These are phyloP conservation scores for Drosophila malerkotliana DNA, from an alignment of 1,140 invertebrate genomes.

Conservation along the genomic window DNA sequence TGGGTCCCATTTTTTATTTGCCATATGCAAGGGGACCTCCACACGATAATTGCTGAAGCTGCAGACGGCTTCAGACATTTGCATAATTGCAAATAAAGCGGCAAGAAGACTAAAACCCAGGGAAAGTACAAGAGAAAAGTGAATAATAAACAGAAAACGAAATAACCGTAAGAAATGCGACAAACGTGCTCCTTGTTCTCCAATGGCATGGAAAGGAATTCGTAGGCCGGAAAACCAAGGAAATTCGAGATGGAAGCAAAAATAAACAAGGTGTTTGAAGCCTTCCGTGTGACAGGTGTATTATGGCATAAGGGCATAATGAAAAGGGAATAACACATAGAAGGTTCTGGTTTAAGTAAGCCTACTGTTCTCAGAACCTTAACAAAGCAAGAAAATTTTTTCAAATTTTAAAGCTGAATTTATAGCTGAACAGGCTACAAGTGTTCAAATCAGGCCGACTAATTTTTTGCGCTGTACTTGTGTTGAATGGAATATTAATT, in stretches of 20 bases:
- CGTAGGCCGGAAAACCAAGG: background rate
- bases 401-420: too few relatives aligned
- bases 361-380: too few relatives aligned
- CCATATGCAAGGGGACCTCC: slow-evolving; percentile 10
- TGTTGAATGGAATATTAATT: slow-evolving; percentile 24
- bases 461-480: background rate
- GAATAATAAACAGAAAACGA: slow-evolving; percentile 40
- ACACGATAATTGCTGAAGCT: slow-evolving; percentile 17
- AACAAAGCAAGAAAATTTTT: too few relatives aligned
- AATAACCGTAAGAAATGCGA: slow-evolving; percentile 35
- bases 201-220: slow-evolving; percentile 28
- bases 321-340: background rate
- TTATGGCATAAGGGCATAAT: background rate
- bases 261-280: background rate
- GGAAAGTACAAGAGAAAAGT: slow-evolving; percentile 2
- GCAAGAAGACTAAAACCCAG: background rate
- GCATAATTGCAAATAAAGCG: slow-evolving; percentile 27
- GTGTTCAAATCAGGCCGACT: background rate
- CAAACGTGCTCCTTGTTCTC: slow-evolving; percentile 13
- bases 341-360: background rate
- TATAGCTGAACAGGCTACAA: too few relatives aligned
- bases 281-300: slow-evolving; percentile 2
- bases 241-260: background rate
- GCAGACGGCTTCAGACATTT: slow-evolving; percentile 32
- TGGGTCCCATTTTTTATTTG: background rate